Conservation (phyloP, 2,797 vertebrate genomes). For the Manis javanica region DNA sequence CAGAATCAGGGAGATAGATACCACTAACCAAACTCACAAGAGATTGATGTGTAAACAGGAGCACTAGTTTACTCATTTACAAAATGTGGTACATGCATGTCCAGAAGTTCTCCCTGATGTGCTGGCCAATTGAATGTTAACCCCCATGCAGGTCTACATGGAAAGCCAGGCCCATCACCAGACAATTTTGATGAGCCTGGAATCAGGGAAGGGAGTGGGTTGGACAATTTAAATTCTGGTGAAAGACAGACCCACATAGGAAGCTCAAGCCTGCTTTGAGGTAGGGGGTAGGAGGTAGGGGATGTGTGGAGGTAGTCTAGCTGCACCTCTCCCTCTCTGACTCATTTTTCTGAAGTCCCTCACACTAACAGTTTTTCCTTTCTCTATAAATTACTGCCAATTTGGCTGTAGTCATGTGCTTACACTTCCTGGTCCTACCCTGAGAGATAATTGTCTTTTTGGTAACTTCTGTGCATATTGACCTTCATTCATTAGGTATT, state of each 20-base stretch:
- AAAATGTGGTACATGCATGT: not conserved
- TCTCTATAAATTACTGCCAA: not conserved
- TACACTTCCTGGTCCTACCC: not conserved
- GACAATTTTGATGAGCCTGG: not conserved
- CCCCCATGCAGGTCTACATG: not conserved
- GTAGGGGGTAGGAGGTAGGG: too few relatives aligned
- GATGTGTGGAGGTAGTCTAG: not conserved
- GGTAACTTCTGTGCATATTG: not conserved
- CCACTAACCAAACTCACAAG: not conserved
- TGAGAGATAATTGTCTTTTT: not conserved
- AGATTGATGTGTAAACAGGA: not conserved
- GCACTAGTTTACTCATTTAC: not conserved
- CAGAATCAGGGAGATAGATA: not conserved
- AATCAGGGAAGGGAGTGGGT: not conserved
- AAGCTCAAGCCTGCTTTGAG: too few relatives aligned
- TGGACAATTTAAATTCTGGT: not conserved
- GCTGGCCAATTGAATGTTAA: not conserved
- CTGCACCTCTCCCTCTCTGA: accelerated
- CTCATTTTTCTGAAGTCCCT: not conserved
- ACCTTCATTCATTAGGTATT: not conserved
- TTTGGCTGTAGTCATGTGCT: not conserved
- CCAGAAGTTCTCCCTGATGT: not conserved
- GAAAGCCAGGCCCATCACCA: not conserved
- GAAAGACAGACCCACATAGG: accelerated
- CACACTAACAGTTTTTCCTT: not conserved